A percentile compares a stretch with the other conserved stretches of the same genome.
These are phyloP conservation scores for Lasioglossum morio DNA, from an alignment of 2,888 invertebrate genomes.

Conservation along the genomic window DNA sequence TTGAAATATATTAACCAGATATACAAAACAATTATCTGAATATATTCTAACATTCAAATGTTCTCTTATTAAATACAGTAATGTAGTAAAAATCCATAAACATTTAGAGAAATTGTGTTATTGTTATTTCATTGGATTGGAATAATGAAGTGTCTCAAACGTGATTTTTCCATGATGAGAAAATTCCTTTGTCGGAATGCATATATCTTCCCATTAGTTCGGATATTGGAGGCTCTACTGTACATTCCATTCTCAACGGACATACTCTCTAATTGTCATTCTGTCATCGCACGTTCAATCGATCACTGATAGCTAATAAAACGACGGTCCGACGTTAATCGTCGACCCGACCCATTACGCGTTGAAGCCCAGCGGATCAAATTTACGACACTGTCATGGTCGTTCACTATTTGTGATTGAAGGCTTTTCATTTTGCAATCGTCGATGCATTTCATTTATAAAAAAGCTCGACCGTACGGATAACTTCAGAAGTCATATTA, in stretches of 20 bases:
- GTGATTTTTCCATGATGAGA: not conserved
- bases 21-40: not conserved
- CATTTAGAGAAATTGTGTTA: not conserved
- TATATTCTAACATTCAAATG: not conserved
- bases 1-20: not conserved
- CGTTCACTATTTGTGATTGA: conserved; percentile 11
- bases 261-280: not conserved
- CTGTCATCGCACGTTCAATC: conserved; percentile 22
- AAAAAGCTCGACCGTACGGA: not conserved
- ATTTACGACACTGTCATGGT: conserved; percentile 5
- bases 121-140: not conserved
- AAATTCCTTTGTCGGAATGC: not conserved
- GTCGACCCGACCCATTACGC: conserved; percentile 17
- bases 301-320: conserved; percentile 41
- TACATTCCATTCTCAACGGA: not conserved
- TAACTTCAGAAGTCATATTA: not conserved
- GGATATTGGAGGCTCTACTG: not conserved
- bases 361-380: not conserved
- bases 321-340: conserved; percentile 36
- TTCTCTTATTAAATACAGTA: not conserved
- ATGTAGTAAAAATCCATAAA: not conserved
- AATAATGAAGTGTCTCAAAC: not conserved
- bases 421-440: conserved; percentile 2
- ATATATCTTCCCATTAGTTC: not conserved
- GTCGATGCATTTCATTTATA: not conserved